phyloP scores from a whole-genome alignment of 2,888 invertebrate species.

The Heliconius erato region DNA sequence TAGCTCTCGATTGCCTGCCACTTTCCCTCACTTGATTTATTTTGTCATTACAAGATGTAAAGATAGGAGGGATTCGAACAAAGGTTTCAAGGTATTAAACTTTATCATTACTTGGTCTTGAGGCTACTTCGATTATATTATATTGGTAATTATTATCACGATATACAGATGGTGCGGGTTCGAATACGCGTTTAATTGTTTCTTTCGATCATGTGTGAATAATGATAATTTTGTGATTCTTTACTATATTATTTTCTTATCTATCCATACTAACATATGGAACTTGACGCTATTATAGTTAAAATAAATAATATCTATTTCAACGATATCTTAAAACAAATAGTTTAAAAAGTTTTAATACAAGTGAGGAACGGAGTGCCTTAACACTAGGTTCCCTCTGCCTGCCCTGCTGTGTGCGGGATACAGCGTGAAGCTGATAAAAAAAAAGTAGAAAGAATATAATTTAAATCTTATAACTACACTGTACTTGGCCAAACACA shows the following conservation, averaged over 20 bases:
- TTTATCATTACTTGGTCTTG: constrained; percentile 10
- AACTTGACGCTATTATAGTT: no score
- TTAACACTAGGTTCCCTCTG: no score
- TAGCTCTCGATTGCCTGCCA: constrained; percentile 40
- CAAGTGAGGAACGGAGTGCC: no score
- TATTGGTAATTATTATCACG: background rate
- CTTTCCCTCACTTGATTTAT: constrained; percentile 39
- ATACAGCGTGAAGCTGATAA: no score
- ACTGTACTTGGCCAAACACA: background rate
- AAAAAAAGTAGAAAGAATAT: no score
- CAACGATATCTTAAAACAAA: no score
- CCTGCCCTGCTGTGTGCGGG: no score
- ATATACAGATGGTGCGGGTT: background rate
- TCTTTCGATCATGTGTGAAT: background rate
- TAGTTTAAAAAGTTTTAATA: background rate
- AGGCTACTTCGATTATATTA: background rate
- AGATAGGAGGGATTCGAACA: constrained; percentile 28
- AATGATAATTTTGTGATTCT: no score
- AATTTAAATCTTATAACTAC: background rate
- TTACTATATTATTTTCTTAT: no score
- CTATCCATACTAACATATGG: no score
- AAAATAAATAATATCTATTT: no score
- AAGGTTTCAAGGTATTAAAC: constrained; percentile 16
- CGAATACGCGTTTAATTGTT: background rate
- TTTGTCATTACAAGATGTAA: constrained; percentile 39